Percentiles rank a stretch among this genome's conserved stretches.
Evolutionary conservation across 2,113 vertebrate species (phyloP).

Genomic region (Apodemus sylvaticus): DNA sequence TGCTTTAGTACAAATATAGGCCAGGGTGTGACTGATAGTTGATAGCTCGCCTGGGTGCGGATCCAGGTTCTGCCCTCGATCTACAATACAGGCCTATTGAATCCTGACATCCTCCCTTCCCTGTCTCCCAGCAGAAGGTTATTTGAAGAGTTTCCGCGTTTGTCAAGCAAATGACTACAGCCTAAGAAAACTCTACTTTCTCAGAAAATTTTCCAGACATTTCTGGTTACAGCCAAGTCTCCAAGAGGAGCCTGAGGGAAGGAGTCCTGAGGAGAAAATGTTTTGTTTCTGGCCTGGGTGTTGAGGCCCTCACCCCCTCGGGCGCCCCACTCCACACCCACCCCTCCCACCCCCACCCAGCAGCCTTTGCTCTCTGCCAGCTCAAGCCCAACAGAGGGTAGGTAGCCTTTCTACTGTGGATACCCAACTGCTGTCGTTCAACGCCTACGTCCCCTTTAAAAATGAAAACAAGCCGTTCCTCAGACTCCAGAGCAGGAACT

Average conservation of each 20-base stretch:
- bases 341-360: neutral
- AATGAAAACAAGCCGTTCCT: neutral
- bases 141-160: constrained; percentile 63
- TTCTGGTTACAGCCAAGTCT: constrained; percentile 38
- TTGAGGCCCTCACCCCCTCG: too few species aligned
- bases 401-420: neutral
- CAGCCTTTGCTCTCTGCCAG: neutral
- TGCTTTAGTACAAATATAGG: constrained; percentile 48
- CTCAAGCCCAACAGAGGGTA: neutral
- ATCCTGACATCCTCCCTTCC: constrained; percentile 30
- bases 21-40: neutral
- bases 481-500: constrained; percentile 53
- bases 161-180: constrained; percentile 39
- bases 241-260: neutral
- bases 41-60: neutral
- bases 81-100: constrained; percentile 24
- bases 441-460: constrained; percentile 14
- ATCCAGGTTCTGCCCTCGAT: constrained; percentile 15
- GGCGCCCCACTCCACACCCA: too few species aligned
- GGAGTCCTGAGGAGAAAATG: neutral
- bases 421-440: neutral
- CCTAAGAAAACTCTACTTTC: constrained; percentile 33
- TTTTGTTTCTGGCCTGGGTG: rapidly evolving
- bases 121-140: constrained; percentile 46
- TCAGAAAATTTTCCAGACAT: constrained; percentile 60